Base-by-base conservation (phyloP, 2,888 invertebrate species). In the Pseudococcus viburni region DNA sequence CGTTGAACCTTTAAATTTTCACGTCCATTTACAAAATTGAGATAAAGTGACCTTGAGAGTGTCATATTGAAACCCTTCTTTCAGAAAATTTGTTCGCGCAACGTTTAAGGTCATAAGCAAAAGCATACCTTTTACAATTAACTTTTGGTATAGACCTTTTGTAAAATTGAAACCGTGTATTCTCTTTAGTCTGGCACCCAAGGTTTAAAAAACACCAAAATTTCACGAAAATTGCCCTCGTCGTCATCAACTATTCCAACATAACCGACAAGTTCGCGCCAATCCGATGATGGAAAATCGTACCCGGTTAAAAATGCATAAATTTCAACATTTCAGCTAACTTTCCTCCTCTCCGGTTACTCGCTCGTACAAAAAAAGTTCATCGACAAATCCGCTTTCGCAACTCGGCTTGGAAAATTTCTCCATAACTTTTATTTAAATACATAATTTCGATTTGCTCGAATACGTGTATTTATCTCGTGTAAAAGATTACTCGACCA, bases 351-450 rank as follows among this genome's bases (percentile, higher is more conserved):
- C 26, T 33, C 26, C n/a, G n/a, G 15, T 42, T 8, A 42, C 9
- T 42, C 42, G 8, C n/a, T n/a, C 9, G 9, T 42, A 12, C n/a
- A 9, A 68, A 68, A 68, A 68, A 68, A 68, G 9, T 68, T 68
- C 26, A 68, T 68, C 68, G 68, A 68, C 68, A 68, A 51, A 68
- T 68, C 68, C 68, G 5, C 68, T 68, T 68, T 26, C 11, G 19
- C 5, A 42, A 19, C 8, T 64, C 17, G 11, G 19, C 19, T 64
- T 17, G 64, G 64, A 19, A 64, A 64, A 19, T 42, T 42, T 64
- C 15, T 68, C 8, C 3, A 68, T 33, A 68, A 22, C 3, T 68
- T 55, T 55, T 55, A 55, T 55, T 68, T 68, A 26, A 68, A 68
- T 68, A 42, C 42, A 42, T 42, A 68, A 68, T 68, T 26, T 68